These are phyloP conservation scores for Spinibarbus caldwelli DNA, from an alignment of 2,797 vertebrate species.

Conservation along the genomic window DNA sequence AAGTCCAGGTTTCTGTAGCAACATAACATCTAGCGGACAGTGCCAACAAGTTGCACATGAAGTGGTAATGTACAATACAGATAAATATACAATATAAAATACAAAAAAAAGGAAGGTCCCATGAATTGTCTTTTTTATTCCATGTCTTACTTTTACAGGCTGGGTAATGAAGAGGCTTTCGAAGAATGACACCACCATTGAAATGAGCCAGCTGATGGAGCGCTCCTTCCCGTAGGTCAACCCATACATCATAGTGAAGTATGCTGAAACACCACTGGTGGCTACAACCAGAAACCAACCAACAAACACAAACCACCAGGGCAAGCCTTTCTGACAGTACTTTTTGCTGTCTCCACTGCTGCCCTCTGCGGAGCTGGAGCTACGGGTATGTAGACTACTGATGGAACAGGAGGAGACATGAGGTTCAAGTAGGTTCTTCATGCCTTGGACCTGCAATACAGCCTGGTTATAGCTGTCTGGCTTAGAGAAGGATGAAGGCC, in stretches of 20 bases:
- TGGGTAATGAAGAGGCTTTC: slow-evolving; percentile 95
- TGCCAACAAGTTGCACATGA: neutral
- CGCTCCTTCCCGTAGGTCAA: no score
- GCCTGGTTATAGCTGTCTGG: slow-evolving; percentile 81
- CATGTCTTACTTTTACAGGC: slow-evolving; percentile 88
- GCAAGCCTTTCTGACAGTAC: slow-evolving; percentile 78
- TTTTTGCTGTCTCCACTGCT: slow-evolving; percentile 68
- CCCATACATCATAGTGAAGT: slow-evolving; percentile 95
- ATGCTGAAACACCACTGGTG: slow-evolving; percentile 85
- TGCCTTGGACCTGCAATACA: slow-evolving; percentile 83
- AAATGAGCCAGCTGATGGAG: slow-evolving; percentile 97
- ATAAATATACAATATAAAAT: no score
- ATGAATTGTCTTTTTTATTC: neutral
- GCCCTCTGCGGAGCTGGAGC: slow-evolving; percentile 66
- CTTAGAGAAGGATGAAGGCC: slow-evolving; percentile 78
- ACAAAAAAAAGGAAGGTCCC: no score
- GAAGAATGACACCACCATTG: slow-evolving; percentile 91
- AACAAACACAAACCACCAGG: slow-evolving; percentile 93
- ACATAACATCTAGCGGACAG: neutral
- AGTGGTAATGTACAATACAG: neutral
- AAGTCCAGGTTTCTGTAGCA: neutral
- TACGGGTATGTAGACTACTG: slow-evolving; percentile 64
- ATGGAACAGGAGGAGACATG: slow-evolving; percentile 64
- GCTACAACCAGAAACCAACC: slow-evolving; percentile 89
- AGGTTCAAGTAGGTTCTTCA: slow-evolving; percentile 83